Evolutionary conservation across 2,797 vertebrate genomes (phyloP), one percentile per base, ranked within the genome.

Genomic region (Nannoperca obscura): DNA sequence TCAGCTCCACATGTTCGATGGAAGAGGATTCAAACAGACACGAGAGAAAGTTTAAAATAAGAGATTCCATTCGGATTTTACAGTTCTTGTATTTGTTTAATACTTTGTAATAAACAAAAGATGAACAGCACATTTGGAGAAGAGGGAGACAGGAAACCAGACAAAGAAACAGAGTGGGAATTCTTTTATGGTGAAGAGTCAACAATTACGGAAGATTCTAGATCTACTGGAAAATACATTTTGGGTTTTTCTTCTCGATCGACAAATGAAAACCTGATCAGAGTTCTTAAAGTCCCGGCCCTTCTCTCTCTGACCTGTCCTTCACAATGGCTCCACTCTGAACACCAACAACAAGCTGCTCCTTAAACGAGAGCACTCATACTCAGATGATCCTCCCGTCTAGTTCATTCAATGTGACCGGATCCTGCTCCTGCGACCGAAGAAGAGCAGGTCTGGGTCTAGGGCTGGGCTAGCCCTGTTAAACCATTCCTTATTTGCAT

Each of bases 101-200:
- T 92, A 93, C 92, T 90, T 90, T 76, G 86, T 91, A 92, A 93
- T 84, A 91, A 91, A 92, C 88, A 91, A 92, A 84, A 87, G 63
- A 86, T 81, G 84, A 80, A 90, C 34, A 89, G 84, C 42, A 71
- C 47, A 69, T 78, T 74, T 55, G 10, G 76, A 85, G 65, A 64
- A 81, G 72, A 86, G 61, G 74, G 83, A 84, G 82, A 86, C 72
- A 38, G 78, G 71, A 89, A 83, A 90, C 79, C 57, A 86, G 71
- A 90, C 78, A 81, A 88, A 88, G 78, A 91, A 91, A 87, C 54
- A 61, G 80, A 77, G 66, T 82, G 69, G 86, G 73, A 82, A 40
- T 57, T 71, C 71, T 89, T 87, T 80, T 81, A 82, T 74, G 62
- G 66, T 83, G 78, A 89, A 85, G 84, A 90, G 85, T 87, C 90